phyloP scores from a whole-genome alignment of 2,797 vertebrate species.

The Zalophus californianus region DNA sequence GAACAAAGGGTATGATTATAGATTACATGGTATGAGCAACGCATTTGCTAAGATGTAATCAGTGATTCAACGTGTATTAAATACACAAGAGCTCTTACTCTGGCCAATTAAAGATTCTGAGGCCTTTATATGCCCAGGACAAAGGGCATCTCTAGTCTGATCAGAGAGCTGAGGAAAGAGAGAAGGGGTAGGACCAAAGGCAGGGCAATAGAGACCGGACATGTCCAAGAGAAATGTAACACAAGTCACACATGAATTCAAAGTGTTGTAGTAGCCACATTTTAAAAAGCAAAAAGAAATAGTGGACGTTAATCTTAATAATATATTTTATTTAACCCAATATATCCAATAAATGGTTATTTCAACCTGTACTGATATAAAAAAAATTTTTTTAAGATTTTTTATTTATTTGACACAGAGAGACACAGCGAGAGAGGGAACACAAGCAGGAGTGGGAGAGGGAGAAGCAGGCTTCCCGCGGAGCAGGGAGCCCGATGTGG shows the following conservation, averaged over 20 bases:
- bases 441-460: too few relatives aligned
- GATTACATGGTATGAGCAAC: background rate
- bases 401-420: too few relatives aligned
- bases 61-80: background rate
- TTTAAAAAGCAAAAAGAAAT: background rate
- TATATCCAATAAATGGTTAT: background rate
- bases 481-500: too few relatives aligned
- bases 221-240: background rate
- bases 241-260: background rate
- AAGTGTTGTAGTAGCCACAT: background rate
- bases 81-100: background rate
- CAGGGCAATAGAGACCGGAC: background rate
- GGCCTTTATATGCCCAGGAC: background rate
- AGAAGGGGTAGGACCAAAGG: background rate
- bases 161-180: background rate
- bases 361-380: background rate
- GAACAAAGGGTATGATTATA: background rate
- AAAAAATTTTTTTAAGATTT: background rate
- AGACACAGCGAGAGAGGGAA: too few relatives aligned
- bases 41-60: background rate
- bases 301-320: background rate
- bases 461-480: too few relatives aligned
- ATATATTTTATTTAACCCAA: background rate
- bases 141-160: background rate
- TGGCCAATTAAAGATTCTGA: background rate